phyloP scores from a whole-genome alignment of 2,113 vertebrate genomes.

The Picathartes gymnocephalus region DNA sequence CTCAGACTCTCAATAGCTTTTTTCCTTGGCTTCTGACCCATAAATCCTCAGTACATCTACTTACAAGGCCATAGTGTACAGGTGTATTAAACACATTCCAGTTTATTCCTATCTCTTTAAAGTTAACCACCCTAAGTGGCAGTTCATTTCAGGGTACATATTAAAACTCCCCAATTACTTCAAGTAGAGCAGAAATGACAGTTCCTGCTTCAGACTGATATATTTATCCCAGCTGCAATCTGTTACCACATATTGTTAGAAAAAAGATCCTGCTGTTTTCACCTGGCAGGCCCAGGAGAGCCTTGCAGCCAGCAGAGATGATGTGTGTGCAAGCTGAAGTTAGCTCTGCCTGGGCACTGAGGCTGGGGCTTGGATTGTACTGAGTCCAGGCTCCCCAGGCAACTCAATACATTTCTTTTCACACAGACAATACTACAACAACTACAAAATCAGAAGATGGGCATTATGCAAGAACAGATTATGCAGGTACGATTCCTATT shows the following conservation, averaged over 20 bases:
- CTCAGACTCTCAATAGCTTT: background rate
- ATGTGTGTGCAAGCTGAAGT: background rate
- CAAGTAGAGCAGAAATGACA: conserved; percentile 48
- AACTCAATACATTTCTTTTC: conserved; percentile 32
- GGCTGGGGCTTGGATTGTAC: background rate
- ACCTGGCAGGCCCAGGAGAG: background rate
- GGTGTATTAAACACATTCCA: background rate
- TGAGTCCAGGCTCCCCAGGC: background rate
- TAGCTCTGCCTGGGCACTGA: background rate
- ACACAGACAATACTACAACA: conserved; percentile 84
- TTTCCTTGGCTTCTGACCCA: conserved; percentile 5
- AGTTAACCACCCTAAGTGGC: background rate
- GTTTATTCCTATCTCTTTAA: background rate
- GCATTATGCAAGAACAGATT: conserved; percentile 90
- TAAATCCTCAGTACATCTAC: background rate
- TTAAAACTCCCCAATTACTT: conserved; percentile 36
- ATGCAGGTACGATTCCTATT: conserved; percentile 77
- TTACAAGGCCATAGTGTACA: background rate
- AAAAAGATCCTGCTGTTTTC: background rate
- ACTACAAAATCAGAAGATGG: conserved; percentile 90
- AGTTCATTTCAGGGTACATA: conserved; percentile 22
- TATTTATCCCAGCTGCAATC: conserved; percentile 38
- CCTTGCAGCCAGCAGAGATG: background rate
- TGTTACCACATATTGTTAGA: conserved; percentile 16
- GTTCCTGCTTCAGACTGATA: background rate